Evolutionary conservation across 2,888 invertebrate genomes (phyloP), one percentile per base, ranked within the genome.

Genomic region (Hypomecis punctinalis): DNA sequence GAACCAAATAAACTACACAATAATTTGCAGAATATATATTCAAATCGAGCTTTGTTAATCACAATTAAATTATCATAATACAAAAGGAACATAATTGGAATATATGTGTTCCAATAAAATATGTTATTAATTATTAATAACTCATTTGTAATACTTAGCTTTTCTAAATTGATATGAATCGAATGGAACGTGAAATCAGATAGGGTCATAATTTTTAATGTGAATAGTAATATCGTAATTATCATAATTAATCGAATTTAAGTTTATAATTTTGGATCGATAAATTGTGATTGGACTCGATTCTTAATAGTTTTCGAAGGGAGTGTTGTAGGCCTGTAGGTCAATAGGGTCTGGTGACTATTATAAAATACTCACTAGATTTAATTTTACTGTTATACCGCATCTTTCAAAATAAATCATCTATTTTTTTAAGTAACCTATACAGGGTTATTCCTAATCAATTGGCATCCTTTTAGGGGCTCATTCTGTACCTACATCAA

Each of bases 131-230:
- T 61, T 40, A 49, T 63, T 56, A 47, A 60, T 49, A 68, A 70
- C 61, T 61, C 37, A 70, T 71, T 70, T 67, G 58, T 66, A 63
- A 52, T 63, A 61, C 59, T 68, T 35, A 33, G 48, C 63, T 59
- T 67, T 67, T 58, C 47, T 49, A 51, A 67, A 66, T 68, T 70
- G 49, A 35, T 69, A 72, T 52, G 56, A 60, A 67, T 65, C 61
- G 70, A 67, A 52, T 13, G 58, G 39, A 56, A 57, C 58, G 53
- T 66, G 66, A 66, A 63, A 67, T 67, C 56, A 8, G 62, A 70
- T 69, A 63, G 63, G 62, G 61, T 49, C 67, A 65, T 73, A 56
- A 69, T 51, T 70, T 66, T 71, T 68, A 35, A 73, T 68, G 58
- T 64, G 63, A 35, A 60, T 66, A 61, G 57, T 72, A 68, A 70